Conservation (phyloP, 2,888 invertebrate genomes). For the Drosophila paranaensis region DNA sequence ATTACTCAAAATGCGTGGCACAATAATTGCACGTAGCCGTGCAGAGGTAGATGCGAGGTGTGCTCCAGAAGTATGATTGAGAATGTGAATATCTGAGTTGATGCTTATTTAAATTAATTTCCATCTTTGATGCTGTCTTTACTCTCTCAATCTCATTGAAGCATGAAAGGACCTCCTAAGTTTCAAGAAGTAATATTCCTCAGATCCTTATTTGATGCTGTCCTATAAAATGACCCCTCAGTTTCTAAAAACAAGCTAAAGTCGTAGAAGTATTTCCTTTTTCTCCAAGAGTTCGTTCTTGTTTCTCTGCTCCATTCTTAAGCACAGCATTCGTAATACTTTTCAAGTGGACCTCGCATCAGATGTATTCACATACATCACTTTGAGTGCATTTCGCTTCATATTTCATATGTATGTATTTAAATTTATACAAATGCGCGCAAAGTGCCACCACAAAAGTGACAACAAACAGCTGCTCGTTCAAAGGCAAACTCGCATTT, state of each 20-base stretch:
- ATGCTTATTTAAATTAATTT: neutral
- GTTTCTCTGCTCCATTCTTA: neutral
- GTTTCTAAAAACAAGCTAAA: no score
- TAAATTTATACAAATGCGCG: constrained; percentile 36
- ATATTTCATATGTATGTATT: constrained; percentile 30
- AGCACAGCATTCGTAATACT: neutral
- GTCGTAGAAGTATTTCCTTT: no score
- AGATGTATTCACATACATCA: constrained; percentile 13
- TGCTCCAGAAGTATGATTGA: neutral
- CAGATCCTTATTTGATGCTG: no score
- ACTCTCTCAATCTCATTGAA: no score
- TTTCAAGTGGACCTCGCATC: neutral
- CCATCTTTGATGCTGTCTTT: neutral
- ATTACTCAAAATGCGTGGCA: constrained; percentile 46
- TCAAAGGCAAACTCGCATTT: constrained; percentile 57
- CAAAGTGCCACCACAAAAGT: constrained; percentile 25
- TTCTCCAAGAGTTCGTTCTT: no score
- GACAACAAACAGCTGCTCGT: constrained; percentile 37
- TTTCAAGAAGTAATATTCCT: no score
- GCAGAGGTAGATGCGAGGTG: constrained; percentile 1
- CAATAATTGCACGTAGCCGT: constrained; percentile 15
- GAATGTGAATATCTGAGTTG: neutral
- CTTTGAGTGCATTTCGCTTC: constrained; percentile 8
- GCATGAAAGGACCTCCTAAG: no score
- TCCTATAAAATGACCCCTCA: no score